These are phyloP conservation scores for Spea hammondii DNA, from an alignment of 2,797 vertebrate species.

Conservation along the genomic window DNA sequence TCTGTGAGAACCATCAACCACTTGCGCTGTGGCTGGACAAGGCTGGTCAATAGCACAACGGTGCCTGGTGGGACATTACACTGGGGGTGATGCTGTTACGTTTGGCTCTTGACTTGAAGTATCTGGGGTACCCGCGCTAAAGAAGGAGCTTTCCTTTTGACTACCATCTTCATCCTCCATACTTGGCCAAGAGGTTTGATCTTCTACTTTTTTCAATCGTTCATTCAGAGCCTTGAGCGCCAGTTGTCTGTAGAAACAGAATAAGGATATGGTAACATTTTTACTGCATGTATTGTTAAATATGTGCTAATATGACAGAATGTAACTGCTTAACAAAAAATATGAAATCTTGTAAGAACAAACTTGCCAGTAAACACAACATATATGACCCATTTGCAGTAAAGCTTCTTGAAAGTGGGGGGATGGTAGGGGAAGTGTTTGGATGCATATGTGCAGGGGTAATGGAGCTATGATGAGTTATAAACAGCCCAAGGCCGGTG, in stretches of 20 bases:
- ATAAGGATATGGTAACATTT: too few species aligned
- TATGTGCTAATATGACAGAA: too few species aligned
- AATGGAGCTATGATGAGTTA: not conserved
- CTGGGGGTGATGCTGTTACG: slow-evolving; percentile 83
- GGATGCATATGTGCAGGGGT: not conserved
- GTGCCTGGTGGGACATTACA: slow-evolving; percentile 64
- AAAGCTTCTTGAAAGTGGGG: not conserved
- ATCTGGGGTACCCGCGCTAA: slow-evolving; percentile 46
- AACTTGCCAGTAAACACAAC: not conserved
- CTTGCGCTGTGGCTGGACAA: slow-evolving; percentile 37
- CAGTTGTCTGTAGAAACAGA: slow-evolving; percentile 78
- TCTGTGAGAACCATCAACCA: not conserved
- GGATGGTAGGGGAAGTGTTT: not conserved
- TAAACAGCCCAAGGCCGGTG: slow-evolving; percentile 17
- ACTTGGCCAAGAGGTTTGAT: slow-evolving; percentile 92
- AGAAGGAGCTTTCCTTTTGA: slow-evolving; percentile 72
- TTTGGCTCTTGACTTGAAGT: slow-evolving; percentile 75
- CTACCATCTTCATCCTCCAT: slow-evolving; percentile 87
- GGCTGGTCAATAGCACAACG: slow-evolving; percentile 33
- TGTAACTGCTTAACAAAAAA: too few species aligned
- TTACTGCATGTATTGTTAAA: not conserved
- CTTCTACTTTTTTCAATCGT: slow-evolving; percentile 91
- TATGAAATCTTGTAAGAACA: too few species aligned
- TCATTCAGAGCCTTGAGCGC: slow-evolving; percentile 96
- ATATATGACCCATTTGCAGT: not conserved